phyloP scores from a whole-genome alignment of 2,797 vertebrate genomes.

The Ibycter americanus region DNA sequence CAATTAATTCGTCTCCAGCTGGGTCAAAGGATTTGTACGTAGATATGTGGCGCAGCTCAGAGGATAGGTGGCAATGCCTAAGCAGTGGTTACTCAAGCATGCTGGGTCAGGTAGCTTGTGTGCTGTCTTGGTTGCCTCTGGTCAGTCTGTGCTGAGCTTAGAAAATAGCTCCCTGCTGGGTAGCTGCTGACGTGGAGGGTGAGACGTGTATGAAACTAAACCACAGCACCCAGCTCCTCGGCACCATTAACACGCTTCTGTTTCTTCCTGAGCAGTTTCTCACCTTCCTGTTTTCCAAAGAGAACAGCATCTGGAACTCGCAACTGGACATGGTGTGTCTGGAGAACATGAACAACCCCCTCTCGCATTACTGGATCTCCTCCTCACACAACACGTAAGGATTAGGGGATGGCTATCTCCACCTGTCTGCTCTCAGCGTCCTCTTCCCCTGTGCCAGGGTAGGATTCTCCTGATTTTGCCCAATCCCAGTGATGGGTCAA shows the following conservation, averaged over 20 bases:
- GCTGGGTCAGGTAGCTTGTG: neutral
- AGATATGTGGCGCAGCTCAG: neutral
- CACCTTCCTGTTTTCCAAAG: constrained; percentile 97
- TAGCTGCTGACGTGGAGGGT: neutral
- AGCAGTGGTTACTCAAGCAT: neutral
- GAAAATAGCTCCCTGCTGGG: neutral
- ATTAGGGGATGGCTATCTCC: neutral
- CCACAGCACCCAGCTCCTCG: neutral
- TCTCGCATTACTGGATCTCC: constrained; percentile 99
- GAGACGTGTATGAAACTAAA: neutral
- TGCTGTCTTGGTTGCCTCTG: neutral
- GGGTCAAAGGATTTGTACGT: neutral
- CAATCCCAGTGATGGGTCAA: neutral
- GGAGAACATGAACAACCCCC: constrained; percentile 95
- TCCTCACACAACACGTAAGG: constrained; percentile 99
- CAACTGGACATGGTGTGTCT: constrained; percentile 87
- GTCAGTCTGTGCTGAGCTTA: neutral
- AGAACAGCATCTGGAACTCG: constrained; percentile 94
- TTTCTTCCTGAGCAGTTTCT: constrained; percentile 84
- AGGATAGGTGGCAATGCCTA: neutral
- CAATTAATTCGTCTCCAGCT: neutral
- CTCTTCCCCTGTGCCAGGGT: neutral
- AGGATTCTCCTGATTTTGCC: neutral
- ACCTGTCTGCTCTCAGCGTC: neutral
- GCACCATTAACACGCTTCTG: neutral